Evolutionary conservation across 2,113 vertebrate species (phyloP).

Genomic region (Tragulus kanchil): DNA sequence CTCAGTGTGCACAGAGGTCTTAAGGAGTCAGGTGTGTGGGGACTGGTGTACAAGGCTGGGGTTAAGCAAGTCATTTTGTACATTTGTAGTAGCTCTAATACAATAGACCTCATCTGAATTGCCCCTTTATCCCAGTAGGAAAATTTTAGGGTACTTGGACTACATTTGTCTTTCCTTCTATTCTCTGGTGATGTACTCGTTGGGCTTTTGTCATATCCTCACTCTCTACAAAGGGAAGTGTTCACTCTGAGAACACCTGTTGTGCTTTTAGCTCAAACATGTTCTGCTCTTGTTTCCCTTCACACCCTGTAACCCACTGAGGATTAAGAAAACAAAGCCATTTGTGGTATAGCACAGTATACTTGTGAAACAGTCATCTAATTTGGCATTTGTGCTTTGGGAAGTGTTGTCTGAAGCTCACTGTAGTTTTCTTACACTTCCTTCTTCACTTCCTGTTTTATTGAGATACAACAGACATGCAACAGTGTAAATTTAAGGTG

Average conservation of each 20-base stretch:
- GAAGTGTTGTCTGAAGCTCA: neutral
- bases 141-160: neutral
- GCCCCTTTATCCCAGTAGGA: neutral
- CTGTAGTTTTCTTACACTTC: neutral
- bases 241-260: neutral
- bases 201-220: neutral
- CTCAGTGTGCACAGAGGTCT: neutral
- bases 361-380: neutral
- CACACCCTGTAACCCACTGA: neutral
- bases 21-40: neutral
- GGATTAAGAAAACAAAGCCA: neutral
- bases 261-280: neutral
- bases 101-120: neutral
- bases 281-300: neutral
- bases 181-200: neutral
- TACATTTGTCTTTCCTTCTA: neutral
- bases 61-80: neutral
- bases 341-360: neutral
- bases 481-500: neutral
- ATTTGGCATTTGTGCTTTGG: neutral
- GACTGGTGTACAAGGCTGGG: neutral
- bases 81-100: neutral
- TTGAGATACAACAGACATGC: neutral
- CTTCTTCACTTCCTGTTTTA: neutral
- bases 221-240: neutral